Base-by-base conservation (phyloP, 2,888 invertebrate genomes). In the Chalcis sispes region DNA sequence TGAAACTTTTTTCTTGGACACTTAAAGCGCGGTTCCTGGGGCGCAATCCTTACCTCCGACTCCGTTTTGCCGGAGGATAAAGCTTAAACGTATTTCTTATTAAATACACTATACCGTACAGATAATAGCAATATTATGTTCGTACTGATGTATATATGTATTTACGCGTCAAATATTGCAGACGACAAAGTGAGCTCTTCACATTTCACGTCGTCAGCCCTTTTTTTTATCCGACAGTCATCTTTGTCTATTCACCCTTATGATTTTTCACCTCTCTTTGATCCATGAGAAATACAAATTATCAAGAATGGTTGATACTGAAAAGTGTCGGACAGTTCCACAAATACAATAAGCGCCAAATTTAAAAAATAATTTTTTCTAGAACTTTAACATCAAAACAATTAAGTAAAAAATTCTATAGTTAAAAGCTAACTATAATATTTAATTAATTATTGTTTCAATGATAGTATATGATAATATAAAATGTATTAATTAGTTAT, bases 121-220 rank as follows among this genome's bases (percentile, higher is more conserved):
- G n/a, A 62, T 1, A 18, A 15, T 5, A 2, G 4, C 29, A 25
- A 62, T 25, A 42, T 40, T 25, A 1, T 3, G 58, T 46, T 23
- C 4, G 10, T 15, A 20, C 58, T 29, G 5, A 27, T 25, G 40
- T 42, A 20, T 29, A 7, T n/a, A n/a, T 18, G 61, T 75, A 73
- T 40, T 42, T 32, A 58, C 50, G 40, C 59, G 67, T 74, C 67
- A 74, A 29, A 80, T 59, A 29, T 36, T 81, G 78, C 79, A 80
- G 77, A 79, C 80, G 80, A 82, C 77, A 79, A 36, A 52, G 27
- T 15, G 42, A 3, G 15, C 27, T 42, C 27, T 50, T 42, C 23
- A 42, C 7, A 15, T 13, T 42, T 8, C 7, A 23, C 15, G 40
- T 66, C 54, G 25, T 36, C 52, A 13, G 13, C 52, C 52, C 52